Evolutionary conservation across 2,888 invertebrate species (phyloP), one percentile per base, ranked within the genome.

Genomic region (Lobophora halterata): DNA sequence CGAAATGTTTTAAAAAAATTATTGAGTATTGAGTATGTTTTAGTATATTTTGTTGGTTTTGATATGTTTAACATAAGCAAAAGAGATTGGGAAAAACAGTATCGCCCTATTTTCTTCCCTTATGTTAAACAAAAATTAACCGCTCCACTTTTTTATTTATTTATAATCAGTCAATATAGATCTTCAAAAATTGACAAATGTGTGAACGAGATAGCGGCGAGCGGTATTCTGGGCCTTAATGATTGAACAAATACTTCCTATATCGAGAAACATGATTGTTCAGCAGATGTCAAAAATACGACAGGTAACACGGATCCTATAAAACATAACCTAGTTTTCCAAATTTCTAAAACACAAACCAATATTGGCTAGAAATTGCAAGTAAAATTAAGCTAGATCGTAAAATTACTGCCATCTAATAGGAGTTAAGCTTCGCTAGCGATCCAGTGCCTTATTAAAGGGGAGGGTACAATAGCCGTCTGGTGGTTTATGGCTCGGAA

Each of bases 401-500:
- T 38, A 39, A 37, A 30, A 24, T 10, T 17, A 10, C 10, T 7
- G 17, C 11, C 19, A 25, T 6, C 11, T 24, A 24, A 32, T 14
- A 23, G n/a, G n/a, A 26, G 25, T 26, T 19, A 19, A 19, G 17
- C 3, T 7, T 9, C 5, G 26, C 8, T 16, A 7, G 34, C 34
- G 20, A 36, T 28, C 44, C 33, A 26, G 35, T 23, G 27, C 24
- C 14, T 41, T 26, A 51, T 46, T 51, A 49, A 34, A 46, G 30
- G 30, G 52, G 48, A 39, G 46, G 41, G 8, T 9, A 29, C 38
- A 25, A 48, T 42, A 23, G 31, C 21, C 23, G 18, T 14, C 13
- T 21, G 10, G 30, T 9, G 34, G 37, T 52, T 52, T 43, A 47
- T 36, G 27, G 34, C 40, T 43, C 25, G 20, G 40, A 34, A 40